Evolutionary conservation across 2,113 vertebrate genomes (phyloP).

Genomic region (Mellivora capensis): DNA sequence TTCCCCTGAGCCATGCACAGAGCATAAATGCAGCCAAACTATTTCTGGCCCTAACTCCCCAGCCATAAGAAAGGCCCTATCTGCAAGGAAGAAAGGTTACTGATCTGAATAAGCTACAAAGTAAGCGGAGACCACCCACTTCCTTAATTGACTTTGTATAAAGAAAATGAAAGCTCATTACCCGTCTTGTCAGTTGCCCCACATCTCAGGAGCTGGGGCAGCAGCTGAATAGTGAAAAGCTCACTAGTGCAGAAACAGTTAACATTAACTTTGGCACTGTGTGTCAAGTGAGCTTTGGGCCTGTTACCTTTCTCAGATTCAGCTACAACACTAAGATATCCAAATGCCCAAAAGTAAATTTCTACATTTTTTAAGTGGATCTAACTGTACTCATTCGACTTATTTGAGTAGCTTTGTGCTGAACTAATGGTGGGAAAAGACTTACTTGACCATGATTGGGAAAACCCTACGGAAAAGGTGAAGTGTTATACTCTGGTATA

Average conservation of each 20-base stretch:
- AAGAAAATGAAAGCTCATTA: slow-evolving; percentile 56
- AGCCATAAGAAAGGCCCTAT: not conserved
- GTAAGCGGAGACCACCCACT: slow-evolving; percentile 50
- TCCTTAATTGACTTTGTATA: slow-evolving; percentile 58
- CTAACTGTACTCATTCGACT: not conserved
- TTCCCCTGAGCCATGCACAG: slow-evolving; percentile 37
- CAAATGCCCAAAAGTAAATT: slow-evolving; percentile 5
- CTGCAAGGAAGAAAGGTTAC: slow-evolving; percentile 42
- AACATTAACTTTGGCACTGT: slow-evolving; percentile 51
- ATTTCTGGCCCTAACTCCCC: not conserved
- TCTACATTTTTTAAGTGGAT: not conserved
- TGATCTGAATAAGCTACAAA: slow-evolving; percentile 57
- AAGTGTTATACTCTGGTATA: not conserved
- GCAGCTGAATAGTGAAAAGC: slow-evolving; percentile 46
- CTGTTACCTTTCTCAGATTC: slow-evolving; percentile 23
- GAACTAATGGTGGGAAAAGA: not conserved
- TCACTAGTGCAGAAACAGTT: slow-evolving; percentile 57
- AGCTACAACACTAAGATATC: not conserved
- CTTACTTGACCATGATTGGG: not conserved
- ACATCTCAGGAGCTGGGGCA: slow-evolving; percentile 34
- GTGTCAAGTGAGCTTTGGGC: slow-evolving; percentile 45
- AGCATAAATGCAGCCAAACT: slow-evolving; percentile 30
- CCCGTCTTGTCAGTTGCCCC: slow-evolving; percentile 52
- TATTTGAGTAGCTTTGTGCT: not conserved
- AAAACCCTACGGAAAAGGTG: not conserved